phyloP scores from a whole-genome alignment of 2,888 invertebrate genomes.

The Eilema depressum region DNA sequence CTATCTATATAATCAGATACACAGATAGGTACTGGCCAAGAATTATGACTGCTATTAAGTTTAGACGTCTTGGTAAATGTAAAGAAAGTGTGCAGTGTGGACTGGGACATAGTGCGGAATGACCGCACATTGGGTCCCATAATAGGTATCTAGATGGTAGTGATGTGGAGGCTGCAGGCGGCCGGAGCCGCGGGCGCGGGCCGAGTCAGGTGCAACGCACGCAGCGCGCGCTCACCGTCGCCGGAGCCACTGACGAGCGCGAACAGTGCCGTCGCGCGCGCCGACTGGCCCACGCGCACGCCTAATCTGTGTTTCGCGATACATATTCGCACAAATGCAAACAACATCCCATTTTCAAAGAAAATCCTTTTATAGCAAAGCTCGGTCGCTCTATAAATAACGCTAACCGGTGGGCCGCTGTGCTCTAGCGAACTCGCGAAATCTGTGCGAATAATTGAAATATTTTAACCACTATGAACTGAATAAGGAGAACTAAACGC shows the following conservation, averaged over 20 bases:
- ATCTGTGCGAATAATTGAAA: conserved; percentile 64
- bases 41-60: background rate
- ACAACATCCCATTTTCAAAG: conserved; percentile 62
- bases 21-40: background rate
- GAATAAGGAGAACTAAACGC: conserved; percentile 60
- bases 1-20: background rate
- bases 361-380: conserved; percentile 66
- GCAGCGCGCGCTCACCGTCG: conserved; percentile 47
- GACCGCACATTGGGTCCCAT: conserved; percentile 54
- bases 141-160: conserved; percentile 57
- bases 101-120: conserved; percentile 51
- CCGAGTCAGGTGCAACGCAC: conserved; percentile 79
- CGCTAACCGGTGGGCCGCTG: conserved; percentile 56
- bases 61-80: background rate
- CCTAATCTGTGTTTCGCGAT: conserved; percentile 73
- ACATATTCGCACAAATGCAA: conserved; percentile 62
- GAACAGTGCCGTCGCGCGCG: conserved; percentile 80
- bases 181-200: conserved; percentile 61
- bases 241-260: conserved; percentile 45
- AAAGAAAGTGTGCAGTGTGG: conserved; percentile 48
- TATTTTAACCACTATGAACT: conserved; percentile 59
- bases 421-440: conserved; percentile 56
- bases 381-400: conserved; percentile 69
- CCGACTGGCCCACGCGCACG: conserved; percentile 80
- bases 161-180: conserved; percentile 59